Percentiles rank a stretch among this genome's conserved stretches.
Evolutionary conservation across 2,888 invertebrate species (phyloP).

Genomic region (Calliopum simillimum): DNA sequence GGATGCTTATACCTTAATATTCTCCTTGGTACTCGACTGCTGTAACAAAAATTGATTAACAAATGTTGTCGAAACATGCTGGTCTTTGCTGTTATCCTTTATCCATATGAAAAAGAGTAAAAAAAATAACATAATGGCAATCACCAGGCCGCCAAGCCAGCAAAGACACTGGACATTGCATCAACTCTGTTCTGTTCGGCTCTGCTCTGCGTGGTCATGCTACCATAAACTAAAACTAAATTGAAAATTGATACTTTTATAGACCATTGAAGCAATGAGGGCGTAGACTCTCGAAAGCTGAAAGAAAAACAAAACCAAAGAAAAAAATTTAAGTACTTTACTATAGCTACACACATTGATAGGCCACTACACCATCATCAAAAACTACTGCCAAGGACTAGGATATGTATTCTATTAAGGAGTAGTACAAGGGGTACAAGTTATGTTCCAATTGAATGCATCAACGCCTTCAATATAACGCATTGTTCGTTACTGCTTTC

Average conservation of each 20-base stretch:
- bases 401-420: not conserved
- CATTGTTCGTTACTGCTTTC: no score
- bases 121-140: not conserved
- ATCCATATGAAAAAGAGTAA: not conserved
- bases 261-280: conserved; percentile 55
- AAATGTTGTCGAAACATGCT: not conserved
- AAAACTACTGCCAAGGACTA: not conserved
- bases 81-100: conserved; percentile 3
- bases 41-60: conserved; percentile 7
- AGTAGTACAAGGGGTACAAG: not conserved
- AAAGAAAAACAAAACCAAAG: not conserved
- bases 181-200: no score
- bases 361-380: not conserved
- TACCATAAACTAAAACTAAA: not conserved
- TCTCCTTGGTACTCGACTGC: no score
- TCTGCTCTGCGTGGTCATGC: not conserved
- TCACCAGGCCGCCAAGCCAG: not conserved
- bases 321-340: conserved; percentile 7
- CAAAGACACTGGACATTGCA: not conserved
- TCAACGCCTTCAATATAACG: conserved; percentile 50
- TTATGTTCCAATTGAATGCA: conserved; percentile 58
- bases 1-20: no score
- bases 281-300: conserved; percentile 1
- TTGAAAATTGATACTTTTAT: conserved; percentile 58
- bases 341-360: not conserved